Base-by-base conservation (phyloP, 2,797 vertebrate genomes). In the Discoglossus pictus region DNA sequence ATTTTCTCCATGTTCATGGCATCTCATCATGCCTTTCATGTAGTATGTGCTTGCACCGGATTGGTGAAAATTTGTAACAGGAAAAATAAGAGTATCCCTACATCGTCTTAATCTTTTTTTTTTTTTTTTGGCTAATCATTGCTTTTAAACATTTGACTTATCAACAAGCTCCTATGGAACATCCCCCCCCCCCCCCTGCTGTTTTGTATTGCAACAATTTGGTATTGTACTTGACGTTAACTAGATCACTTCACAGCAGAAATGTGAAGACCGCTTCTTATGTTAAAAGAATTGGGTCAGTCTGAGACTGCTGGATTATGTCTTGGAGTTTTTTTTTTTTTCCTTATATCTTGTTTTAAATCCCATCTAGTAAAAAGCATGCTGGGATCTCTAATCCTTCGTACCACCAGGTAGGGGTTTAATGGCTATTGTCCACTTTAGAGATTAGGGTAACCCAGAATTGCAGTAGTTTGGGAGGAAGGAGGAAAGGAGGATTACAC, bases 351-450 rank as follows among this genome's bases (percentile, higher is more conserved):
- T 72, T 61, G 60, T 68, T 40, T 79, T 85, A 89, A 88, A 80
- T 81, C 86, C 85, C 70, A 65, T 82, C 79, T 62, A 73, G 81
- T 84, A 76, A 81, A 83, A 81, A 83, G 83, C 84, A 75, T 77
- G 76, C 74, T 61, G 35, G 51, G n/a, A n/a, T 43, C 46, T 77
- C 82, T 88, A 87, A 89, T 88, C 88, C 87, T 78, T 74, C 77
- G 74, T 76, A 72, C 73, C 81, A 74, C 82, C 68, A 89, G 88
- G 89, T 89, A 81, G 84, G 54, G 76, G 82, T 72, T 82, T 86
- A 82, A 80, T 72, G 81, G 34, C 77, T 85, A 86, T 86, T 84
- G 85, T 83, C 81, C 88, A 85, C 86, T 89, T 86, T 85, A 83
- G 76, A 88, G 89, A 89, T 91, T 90, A 89, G 86, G 81, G 83